phyloP scores from a whole-genome alignment of 1,140 invertebrate species.

The Camponotus floridanus region DNA sequence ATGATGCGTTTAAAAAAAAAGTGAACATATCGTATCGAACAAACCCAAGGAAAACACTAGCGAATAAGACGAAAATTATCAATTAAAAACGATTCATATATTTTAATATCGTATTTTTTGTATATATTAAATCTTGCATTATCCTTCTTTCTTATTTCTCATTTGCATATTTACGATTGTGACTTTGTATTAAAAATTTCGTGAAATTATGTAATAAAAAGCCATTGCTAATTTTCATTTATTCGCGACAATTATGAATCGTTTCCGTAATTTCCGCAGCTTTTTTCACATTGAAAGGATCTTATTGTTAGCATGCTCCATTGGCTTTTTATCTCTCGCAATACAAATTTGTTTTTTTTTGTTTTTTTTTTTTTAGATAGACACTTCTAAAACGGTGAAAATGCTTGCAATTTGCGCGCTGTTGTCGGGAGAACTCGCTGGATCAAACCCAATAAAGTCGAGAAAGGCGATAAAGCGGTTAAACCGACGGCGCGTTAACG shows the following conservation, averaged over 20 bases:
- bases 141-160: neutral
- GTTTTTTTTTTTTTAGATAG: neutral
- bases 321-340: conserved; percentile 14
- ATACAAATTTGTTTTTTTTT: conserved; percentile 8
- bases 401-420: conserved; percentile 40
- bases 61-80: neutral
- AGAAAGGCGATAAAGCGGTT: conserved; percentile 58
- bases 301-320: neutral
- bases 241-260: neutral
- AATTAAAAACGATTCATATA: no score
- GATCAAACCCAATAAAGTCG: conserved; percentile 51
- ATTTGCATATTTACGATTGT: no score
- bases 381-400: conserved; percentile 45
- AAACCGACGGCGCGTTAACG: conserved; percentile 61
- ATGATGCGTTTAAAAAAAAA: conserved; percentile 17
- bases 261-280: conserved; percentile 11
- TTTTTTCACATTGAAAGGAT: neutral
- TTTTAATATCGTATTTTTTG: neutral
- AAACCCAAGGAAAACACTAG: neutral
- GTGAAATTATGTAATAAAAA: neutral
- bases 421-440: conserved; percentile 4
- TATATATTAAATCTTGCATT: neutral
- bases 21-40: neutral
- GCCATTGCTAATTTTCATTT: neutral
- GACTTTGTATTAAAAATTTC: neutral